phyloP scores from a whole-genome alignment of 1,140 invertebrate species.

The Agrypnia vestita region DNA sequence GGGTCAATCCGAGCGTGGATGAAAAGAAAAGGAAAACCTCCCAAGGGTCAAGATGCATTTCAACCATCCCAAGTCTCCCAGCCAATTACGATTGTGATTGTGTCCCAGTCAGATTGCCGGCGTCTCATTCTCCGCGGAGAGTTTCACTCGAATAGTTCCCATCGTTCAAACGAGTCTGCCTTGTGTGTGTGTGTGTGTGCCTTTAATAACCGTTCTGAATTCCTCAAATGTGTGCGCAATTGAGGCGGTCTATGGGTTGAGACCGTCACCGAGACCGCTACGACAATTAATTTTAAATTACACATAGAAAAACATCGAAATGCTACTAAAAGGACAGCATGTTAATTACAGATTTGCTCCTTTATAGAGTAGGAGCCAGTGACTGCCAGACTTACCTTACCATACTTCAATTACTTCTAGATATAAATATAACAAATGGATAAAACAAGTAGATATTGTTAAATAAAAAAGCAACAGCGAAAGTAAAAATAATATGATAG shows the following conservation, averaged over 20 bases:
- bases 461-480: no score
- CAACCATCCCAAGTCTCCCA: constrained; percentile 6
- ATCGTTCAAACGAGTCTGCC: background rate
- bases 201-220: constrained; percentile 30
- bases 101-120: background rate
- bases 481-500: no score
- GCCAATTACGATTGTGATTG: constrained; percentile 7
- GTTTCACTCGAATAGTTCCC: constrained; percentile 26
- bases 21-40: background rate
- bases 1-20: no score
- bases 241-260: constrained; percentile 5
- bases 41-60: constrained; percentile 18
- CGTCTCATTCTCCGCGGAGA: background rate
- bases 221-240: constrained; percentile 29
- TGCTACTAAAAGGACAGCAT: background rate
- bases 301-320: background rate
- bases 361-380: no score
- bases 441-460: no score
- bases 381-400: no score
- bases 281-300: background rate
- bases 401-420: no score
- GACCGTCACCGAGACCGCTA: background rate
- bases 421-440: no score
- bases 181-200: background rate
- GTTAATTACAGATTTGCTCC: background rate